phyloP scores from a whole-genome alignment of 2,113 vertebrate species.

The Macaca mulatta region DNA sequence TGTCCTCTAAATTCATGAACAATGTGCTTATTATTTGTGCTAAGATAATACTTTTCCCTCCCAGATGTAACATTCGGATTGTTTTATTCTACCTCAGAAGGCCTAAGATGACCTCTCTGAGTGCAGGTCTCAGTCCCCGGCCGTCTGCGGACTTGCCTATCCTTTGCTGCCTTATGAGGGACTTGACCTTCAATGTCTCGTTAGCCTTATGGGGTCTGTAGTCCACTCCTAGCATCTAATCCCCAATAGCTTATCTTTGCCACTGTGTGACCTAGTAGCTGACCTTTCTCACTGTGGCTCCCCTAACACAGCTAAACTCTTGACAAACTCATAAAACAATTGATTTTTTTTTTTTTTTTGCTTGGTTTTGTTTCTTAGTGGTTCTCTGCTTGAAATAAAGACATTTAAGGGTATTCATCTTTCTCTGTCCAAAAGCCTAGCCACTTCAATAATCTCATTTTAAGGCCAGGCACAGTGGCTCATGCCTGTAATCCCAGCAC shows the following conservation, averaged over 20 bases:
- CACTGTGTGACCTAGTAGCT: neutral
- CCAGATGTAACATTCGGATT: neutral
- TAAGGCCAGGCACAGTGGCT: neutral
- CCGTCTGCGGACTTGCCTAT: neutral
- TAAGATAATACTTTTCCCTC: slow-evolving; percentile 4
- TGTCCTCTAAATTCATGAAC: neutral
- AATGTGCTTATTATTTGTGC: neutral
- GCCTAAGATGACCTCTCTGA: neutral
- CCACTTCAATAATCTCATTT: slow-evolving; percentile 15
- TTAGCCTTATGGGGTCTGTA: neutral
- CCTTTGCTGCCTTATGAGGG: neutral
- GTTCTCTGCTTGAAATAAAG: neutral
- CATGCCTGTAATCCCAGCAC: too few species aligned
- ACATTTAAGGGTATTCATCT: neutral
- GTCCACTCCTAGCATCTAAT: neutral
- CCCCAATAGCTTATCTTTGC: neutral
- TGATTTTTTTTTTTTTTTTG: slow-evolving; percentile 39
- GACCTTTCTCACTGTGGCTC: neutral
- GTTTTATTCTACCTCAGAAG: neutral
- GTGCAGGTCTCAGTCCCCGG: neutral
- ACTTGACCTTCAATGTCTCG: neutral
- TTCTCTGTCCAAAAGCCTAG: neutral
- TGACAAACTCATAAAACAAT: neutral
- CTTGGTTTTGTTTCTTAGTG: slow-evolving; percentile 34
- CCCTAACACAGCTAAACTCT: neutral